Percentiles rank a stretch among this genome's conserved stretches.
These are phyloP conservation scores for Hydropsyche tenuis DNA, from an alignment of 1,140 invertebrate species.

Conservation along the genomic window DNA sequence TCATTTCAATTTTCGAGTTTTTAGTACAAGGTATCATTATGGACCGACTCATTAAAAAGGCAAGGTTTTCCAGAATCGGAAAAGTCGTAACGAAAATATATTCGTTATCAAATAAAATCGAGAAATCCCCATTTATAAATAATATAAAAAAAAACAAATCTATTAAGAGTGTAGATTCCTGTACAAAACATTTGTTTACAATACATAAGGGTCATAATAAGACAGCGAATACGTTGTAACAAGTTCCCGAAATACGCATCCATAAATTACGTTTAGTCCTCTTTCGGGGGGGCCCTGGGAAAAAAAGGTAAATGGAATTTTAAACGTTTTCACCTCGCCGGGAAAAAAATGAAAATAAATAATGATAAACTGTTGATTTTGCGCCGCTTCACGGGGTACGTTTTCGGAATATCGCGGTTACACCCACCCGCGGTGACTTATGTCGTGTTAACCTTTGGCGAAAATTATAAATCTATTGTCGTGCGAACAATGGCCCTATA, in stretches of 20 bases:
- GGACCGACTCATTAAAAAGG: too few species aligned
- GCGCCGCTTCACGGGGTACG: not conserved
- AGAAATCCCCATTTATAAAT: too few species aligned
- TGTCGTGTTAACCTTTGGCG: constrained; percentile 7
- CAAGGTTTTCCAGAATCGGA: too few species aligned
- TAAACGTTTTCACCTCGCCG: constrained; percentile 18
- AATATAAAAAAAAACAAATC: too few species aligned
- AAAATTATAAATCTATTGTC: constrained; percentile 25
- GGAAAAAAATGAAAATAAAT: constrained; percentile 1
- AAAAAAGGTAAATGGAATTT: constrained; percentile 25
- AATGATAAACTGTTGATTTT: not conserved
- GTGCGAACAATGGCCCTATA: constrained; percentile 3
- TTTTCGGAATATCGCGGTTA: not conserved
- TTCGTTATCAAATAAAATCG: too few species aligned
- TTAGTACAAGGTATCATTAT: not conserved
- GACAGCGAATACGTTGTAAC: too few species aligned
- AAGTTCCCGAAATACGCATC: not conserved
- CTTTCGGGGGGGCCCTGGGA: not conserved
- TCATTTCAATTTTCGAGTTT: constrained; percentile 19
- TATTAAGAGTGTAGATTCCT: too few species aligned
- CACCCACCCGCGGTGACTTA: constrained; percentile 13
- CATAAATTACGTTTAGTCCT: not conserved
- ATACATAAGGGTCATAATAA: too few species aligned
- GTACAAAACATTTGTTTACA: too few species aligned
- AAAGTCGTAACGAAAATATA: too few species aligned